Base-by-base conservation (phyloP, 2,888 invertebrate genomes). In the Diabrotica balteata region DNA sequence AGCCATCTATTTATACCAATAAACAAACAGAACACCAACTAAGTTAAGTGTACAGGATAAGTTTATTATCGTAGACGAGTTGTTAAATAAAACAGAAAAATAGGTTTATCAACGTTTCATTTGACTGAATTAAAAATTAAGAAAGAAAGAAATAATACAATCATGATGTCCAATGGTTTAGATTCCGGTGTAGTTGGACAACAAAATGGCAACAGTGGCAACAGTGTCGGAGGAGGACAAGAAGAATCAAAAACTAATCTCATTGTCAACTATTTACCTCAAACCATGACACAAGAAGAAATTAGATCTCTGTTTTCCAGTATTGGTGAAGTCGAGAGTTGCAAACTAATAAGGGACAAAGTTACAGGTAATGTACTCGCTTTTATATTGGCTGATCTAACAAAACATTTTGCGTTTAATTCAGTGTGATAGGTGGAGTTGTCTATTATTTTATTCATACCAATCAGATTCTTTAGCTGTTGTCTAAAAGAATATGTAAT, bases 271-370 rank as follows among this genome's bases (percentile, higher is more conserved):
- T 99, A 99, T 86, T 90, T 99, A 86, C 99, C 99, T 72, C 99
- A 99, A 88, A 97, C 95, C 79, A 99, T 99, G 99, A 97, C 97
- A 66, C 98, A 99, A 86, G 98, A 98, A 86, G 98, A 98, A 86
- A 98, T 99, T 75, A 90, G 98, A 73, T 96, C 97, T 67, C 89
- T 99, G 64, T 99, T 99, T 87, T 95, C 97, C 66, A 96, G 96
- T 84, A 97, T 99, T 82, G 99, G 99, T 67, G 98, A 98, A 85
- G 97, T 99, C 72, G 99, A 99, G 85, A 97, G 96, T 79, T 99
- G 99, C 87, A 99, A 99, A 86, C 89, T 99, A 83, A 98, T 99
- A 83, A 89, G 98, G 76, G 99, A 99, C 87, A 99, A 99, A 88
- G 93, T 95, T 72, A 97, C 97, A 84, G 97, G 93, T 93, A 85